phyloP scores from a whole-genome alignment of 1,140 invertebrate species.

The Brachionus koreanus region DNA sequence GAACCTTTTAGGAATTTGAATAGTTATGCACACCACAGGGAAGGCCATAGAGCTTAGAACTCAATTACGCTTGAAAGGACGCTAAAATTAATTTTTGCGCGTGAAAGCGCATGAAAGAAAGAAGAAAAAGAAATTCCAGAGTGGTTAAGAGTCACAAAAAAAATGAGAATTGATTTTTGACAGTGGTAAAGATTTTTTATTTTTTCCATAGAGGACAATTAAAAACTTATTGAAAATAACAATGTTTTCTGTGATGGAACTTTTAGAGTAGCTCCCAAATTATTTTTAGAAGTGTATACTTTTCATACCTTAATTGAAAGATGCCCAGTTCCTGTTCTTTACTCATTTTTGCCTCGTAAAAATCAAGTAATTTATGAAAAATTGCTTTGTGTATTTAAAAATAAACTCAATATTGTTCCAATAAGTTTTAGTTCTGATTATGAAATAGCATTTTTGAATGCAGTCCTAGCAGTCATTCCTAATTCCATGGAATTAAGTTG shows the following conservation, averaged over 20 bases:
- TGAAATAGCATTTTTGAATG: constrained; percentile 1
- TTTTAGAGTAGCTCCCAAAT: not conserved
- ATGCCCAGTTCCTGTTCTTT: not conserved
- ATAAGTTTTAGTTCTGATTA: not conserved
- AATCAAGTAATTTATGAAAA: not conserved
- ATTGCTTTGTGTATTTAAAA: not conserved
- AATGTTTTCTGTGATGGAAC: constrained; percentile 4
- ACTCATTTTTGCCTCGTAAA: not conserved
- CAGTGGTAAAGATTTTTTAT: not conserved
- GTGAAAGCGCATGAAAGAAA: too few relatives aligned
- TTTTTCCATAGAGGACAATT: not conserved
- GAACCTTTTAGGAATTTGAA: too few relatives aligned
- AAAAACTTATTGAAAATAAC: not conserved
- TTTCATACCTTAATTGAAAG: not conserved
- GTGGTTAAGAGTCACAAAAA: too few relatives aligned
- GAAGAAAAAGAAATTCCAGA: too few relatives aligned
- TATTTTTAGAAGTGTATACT: not conserved
- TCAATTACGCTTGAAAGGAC: too few relatives aligned
- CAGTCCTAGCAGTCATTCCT: not conserved
- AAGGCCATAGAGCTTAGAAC: too few relatives aligned
- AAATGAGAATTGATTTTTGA: too few relatives aligned
- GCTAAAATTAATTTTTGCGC: too few relatives aligned
- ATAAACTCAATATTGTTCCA: not conserved
- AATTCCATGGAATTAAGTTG: too few relatives aligned
- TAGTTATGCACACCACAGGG: too few relatives aligned